Base-by-base conservation (phyloP, 2,888 invertebrate species). In the Choristoneura rosaceana region DNA sequence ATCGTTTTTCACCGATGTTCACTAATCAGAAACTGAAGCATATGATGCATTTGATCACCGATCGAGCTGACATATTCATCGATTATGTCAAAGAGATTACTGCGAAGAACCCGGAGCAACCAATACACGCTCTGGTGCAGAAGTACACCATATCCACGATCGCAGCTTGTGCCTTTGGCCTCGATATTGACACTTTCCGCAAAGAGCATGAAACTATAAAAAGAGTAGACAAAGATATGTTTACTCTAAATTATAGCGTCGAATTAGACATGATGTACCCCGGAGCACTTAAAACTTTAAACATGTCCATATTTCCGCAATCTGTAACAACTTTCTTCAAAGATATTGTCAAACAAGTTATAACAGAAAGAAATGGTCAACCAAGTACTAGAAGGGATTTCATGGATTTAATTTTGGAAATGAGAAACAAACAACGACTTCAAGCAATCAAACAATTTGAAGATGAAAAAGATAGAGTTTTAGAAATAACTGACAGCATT, bases 371-470 rank as follows among this genome's bases (percentile, higher is more conserved):
- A 74, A 82, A 84, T 45, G 84, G 84, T 0, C 66, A 74, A 43
- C 83, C 88, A 0, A 71, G 81, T 2, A 78, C 75, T 8, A 81
- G 87, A 55, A 82, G 83, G 9, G 88, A 90, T 66, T 88, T 89
- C 33, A 86, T 89, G 83, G 87, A 89, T 78, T 78, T 88, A 33
- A 79, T 89, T 33, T 74, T 86, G 50, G 86, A 86, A 71, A 58
- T 90, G 41, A 85, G 76, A 75, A 75, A 81, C 71, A 71, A 81
- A 74, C 80, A 81, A 62, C 75, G 82, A n/a, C 55, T 89, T 14
- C 50, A 76, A 10, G 77, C 76, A 0, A 73, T 68, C 2, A 80
- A 76, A 33, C 76, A 74, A 73, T 73, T 75, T 5, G 68, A 70
- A 0, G 74, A 76, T 10, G 55, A 55, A 0, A 25, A 55, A 25